Evolutionary conservation across 2,113 vertebrate species (phyloP).

Genomic region (Hystrix cristata): DNA sequence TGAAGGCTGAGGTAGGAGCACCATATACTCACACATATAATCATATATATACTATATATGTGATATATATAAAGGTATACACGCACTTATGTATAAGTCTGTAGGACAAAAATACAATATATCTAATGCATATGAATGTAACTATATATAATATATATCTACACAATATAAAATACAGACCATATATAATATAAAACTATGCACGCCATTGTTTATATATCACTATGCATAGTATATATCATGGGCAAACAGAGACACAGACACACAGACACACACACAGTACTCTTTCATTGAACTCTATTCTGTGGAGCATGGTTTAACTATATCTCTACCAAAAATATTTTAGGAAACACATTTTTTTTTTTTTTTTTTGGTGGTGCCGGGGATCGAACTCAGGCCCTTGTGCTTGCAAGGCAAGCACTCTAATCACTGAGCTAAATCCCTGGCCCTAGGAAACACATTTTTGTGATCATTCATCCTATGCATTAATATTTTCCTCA

Average conservation of each 20-base stretch:
- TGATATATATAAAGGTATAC: background rate
- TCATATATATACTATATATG: background rate
- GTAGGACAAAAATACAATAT: background rate
- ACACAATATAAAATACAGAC: background rate
- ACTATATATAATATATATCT: no score
- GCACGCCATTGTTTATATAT: background rate
- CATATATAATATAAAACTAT: background rate
- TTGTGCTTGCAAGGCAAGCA: no score
- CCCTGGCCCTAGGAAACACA: background rate
- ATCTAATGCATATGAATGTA: background rate
- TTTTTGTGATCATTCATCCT: background rate
- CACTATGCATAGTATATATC: background rate
- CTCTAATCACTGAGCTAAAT: no score
- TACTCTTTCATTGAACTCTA: background rate
- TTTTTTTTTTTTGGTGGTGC: no score
- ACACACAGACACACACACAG: background rate
- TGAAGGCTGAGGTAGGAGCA: background rate
- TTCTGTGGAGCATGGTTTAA: background rate
- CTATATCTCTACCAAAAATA: background rate
- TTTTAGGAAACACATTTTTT: slow-evolving; percentile 14
- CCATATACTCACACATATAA: background rate
- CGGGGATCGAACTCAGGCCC: no score
- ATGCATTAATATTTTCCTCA: background rate
- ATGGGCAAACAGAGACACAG: background rate
- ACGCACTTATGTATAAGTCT: background rate